Evolutionary conservation across 2,113 vertebrate genomes (phyloP).

Genomic region (Apodemus sylvaticus): DNA sequence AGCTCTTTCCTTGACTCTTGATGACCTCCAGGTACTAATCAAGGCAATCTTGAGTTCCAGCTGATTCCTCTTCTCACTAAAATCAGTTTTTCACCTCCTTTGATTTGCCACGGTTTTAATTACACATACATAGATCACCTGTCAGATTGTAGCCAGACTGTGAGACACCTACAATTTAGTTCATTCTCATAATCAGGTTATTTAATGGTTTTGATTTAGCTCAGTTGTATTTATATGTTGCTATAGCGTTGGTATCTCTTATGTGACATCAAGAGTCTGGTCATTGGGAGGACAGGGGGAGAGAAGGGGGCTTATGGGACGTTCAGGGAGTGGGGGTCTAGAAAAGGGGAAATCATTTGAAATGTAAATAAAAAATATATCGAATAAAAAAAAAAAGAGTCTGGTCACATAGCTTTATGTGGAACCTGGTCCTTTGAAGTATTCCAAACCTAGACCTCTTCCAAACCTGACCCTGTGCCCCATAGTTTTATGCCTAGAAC

Average conservation of each 20-base stretch:
- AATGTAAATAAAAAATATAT: too few species aligned
- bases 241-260: neutral
- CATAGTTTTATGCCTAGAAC: too few species aligned
- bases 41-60: neutral
- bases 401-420: neutral
- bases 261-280: neutral
- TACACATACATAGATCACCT: neutral
- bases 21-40: neutral
- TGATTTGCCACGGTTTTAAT: neutral
- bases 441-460: too few species aligned
- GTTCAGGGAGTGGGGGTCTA: too few species aligned
- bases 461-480: too few species aligned
- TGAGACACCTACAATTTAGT: neutral
- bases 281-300: too few species aligned
- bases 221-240: neutral
- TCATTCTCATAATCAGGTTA: neutral
- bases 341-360: too few species aligned
- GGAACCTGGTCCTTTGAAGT: too few species aligned
- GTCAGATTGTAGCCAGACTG: neutral
- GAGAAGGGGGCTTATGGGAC: too few species aligned
- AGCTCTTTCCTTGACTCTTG: neutral
- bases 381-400: too few species aligned
- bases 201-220: neutral
- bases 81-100: neutral
- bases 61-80: neutral